phyloP scores from a whole-genome alignment of 2,888 invertebrate genomes.

The Machimus atricapillus region DNA sequence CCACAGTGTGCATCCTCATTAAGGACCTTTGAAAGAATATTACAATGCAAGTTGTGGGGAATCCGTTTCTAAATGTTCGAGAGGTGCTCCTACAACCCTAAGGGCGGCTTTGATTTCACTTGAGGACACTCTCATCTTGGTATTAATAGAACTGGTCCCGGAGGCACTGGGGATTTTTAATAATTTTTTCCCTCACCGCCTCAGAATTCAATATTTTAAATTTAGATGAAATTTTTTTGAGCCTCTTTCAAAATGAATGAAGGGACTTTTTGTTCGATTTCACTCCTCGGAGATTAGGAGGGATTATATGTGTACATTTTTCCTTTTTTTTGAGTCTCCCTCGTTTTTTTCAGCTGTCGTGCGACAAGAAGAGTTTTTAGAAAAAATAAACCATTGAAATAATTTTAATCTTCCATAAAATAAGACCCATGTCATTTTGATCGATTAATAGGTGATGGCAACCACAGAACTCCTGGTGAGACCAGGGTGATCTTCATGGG shows the following conservation, averaged over 20 bases:
- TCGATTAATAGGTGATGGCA: neutral
- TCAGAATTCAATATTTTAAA: conserved; percentile 5
- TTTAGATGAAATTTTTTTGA: conserved; percentile 4
- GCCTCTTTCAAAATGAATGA: neutral
- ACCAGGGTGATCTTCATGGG: neutral
- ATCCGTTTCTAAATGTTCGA: neutral
- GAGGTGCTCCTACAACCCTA: conserved; percentile 9
- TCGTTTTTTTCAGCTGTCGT: neutral
- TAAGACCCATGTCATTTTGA: neutral
- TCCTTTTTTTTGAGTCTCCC: neutral
- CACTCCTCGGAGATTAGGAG: neutral
- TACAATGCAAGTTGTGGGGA: neutral
- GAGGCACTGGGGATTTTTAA: neutral
- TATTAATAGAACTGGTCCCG: neutral
- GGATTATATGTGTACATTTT: neutral
- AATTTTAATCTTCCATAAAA: neutral
- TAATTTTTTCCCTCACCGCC: neutral
- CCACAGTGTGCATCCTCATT: conserved; percentile 2
- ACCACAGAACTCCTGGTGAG: neutral
- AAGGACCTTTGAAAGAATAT: neutral
- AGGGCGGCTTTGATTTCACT: conserved; percentile 13
- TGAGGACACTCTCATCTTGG: neutral
- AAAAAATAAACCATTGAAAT: neutral
- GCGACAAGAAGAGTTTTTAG: neutral
- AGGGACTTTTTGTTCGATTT: neutral